These are phyloP conservation scores for Nipponia nippon DNA, from an alignment of 2,113 vertebrate genomes.

Conservation along the genomic window DNA sequence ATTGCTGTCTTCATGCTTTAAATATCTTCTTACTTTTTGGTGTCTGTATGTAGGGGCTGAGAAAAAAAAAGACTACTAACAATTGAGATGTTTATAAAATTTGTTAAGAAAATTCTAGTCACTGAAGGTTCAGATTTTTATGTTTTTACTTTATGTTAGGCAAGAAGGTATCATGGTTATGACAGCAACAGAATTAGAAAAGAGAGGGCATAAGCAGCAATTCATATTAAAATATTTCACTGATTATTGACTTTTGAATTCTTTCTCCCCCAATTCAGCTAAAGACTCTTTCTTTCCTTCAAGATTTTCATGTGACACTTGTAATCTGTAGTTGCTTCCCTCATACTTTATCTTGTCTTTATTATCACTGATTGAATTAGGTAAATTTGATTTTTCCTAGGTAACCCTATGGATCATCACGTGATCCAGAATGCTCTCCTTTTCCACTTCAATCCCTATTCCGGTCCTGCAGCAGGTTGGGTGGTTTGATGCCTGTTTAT, in stretches of 20 bases:
- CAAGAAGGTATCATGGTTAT: not conserved
- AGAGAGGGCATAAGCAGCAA: not conserved
- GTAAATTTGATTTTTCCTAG: not conserved
- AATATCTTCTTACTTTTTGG: not conserved
- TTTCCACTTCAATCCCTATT: not conserved
- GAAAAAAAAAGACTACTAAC: not conserved
- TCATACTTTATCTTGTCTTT: not conserved
- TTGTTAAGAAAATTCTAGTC: not conserved
- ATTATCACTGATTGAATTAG: not conserved
- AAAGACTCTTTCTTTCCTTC: not conserved
- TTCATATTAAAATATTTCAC: not conserved
- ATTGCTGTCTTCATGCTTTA: not conserved
- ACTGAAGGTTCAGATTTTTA: not conserved
- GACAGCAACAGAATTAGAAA: not conserved
- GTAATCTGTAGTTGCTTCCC: not conserved
- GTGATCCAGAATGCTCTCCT: not conserved
- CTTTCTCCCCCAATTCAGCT: not conserved
- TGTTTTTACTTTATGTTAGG: not conserved
- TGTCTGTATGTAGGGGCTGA: not conserved
- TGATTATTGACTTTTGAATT: not conserved
- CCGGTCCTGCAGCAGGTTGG: not conserved
- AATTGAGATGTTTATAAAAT: not conserved
- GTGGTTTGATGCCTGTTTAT: not conserved
- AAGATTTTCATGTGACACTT: not conserved
- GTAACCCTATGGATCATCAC: not conserved